Percentiles rank a stretch among this genome's conserved stretches.
Conservation (phyloP, 2,797 vertebrate genomes). For the Rallus crepitans region DNA sequence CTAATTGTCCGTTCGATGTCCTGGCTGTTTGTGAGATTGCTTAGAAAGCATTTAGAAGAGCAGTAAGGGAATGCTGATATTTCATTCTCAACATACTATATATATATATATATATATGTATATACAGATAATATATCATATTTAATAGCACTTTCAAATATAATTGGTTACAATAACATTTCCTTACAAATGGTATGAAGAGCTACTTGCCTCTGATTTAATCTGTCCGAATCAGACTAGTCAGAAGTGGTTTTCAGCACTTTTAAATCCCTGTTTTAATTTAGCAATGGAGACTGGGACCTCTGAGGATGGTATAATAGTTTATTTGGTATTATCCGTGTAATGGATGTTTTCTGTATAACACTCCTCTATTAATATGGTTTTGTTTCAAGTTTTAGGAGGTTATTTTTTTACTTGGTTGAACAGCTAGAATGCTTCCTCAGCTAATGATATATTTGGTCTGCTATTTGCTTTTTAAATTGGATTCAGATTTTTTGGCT, state of each 20-base stretch:
- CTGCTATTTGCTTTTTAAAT: slow-evolving; percentile 43
- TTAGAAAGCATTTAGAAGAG: not conserved
- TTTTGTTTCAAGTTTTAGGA: slow-evolving; percentile 18
- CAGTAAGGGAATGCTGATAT: not conserved
- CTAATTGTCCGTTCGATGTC: not conserved
- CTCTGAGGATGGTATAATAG: not conserved
- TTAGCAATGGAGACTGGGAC: not conserved
- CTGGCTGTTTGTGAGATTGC: not conserved
- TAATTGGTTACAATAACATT: not conserved
- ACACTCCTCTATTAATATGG: not conserved
- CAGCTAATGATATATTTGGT: slow-evolving; percentile 26
- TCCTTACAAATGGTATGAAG: not conserved
- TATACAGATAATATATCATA: not conserved
- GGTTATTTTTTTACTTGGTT: not conserved
- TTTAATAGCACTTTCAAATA: slow-evolving; percentile 6
- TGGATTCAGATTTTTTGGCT: slow-evolving; percentile 39
- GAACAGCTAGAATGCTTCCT: not conserved
- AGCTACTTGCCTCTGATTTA: slow-evolving; percentile 4
- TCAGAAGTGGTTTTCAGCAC: not conserved
- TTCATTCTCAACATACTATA: not conserved
- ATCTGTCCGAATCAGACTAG: not conserved
- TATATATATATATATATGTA: too few species aligned
- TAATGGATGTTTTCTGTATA: not conserved
- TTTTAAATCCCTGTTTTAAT: slow-evolving; percentile 22
- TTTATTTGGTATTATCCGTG: not conserved